A percentile compares a stretch with the other conserved stretches of the same genome.
Evolutionary conservation across 2,113 vertebrate species (phyloP).

Genomic region (Coreoperca whiteheadi): DNA sequence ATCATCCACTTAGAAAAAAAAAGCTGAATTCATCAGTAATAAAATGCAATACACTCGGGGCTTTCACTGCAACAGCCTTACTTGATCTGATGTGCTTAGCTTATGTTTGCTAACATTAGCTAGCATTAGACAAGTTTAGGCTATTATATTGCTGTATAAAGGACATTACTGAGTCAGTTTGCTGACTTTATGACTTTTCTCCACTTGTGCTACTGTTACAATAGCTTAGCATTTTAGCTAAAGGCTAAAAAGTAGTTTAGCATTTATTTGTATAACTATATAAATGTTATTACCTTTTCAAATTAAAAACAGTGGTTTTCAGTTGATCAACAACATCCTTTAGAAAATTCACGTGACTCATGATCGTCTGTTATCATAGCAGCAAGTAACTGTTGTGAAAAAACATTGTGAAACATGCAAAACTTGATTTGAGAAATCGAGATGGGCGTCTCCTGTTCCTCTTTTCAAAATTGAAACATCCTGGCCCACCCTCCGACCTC

Average conservation of each 20-base stretch:
- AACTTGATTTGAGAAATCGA: slow-evolving; percentile 1
- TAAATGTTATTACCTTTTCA: background rate
- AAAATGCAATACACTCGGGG: background rate
- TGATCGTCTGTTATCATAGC: slow-evolving; percentile 2
- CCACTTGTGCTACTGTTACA: background rate
- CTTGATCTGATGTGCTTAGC: too few relatives aligned
- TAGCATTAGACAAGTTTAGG: background rate
- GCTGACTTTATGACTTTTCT: background rate
- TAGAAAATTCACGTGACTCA: too few relatives aligned
- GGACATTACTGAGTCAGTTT: background rate
- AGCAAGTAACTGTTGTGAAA: slow-evolving; percentile 8
- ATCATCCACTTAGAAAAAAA: background rate
- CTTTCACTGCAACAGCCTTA: background rate
- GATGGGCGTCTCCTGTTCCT: slow-evolving; percentile 49
- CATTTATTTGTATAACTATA: background rate
- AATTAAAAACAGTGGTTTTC: background rate
- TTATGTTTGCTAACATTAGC: background rate
- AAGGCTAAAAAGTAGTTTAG: background rate
- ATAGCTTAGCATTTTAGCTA: background rate
- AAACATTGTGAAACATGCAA: slow-evolving; percentile 13
- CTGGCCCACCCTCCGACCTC: background rate
- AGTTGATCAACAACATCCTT: background rate
- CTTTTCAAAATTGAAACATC: slow-evolving; percentile 31
- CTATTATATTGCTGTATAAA: background rate
- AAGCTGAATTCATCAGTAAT: background rate